These are phyloP conservation scores for Podarcis siculus DNA, from an alignment of 2,797 vertebrate species.

Conservation along the genomic window DNA sequence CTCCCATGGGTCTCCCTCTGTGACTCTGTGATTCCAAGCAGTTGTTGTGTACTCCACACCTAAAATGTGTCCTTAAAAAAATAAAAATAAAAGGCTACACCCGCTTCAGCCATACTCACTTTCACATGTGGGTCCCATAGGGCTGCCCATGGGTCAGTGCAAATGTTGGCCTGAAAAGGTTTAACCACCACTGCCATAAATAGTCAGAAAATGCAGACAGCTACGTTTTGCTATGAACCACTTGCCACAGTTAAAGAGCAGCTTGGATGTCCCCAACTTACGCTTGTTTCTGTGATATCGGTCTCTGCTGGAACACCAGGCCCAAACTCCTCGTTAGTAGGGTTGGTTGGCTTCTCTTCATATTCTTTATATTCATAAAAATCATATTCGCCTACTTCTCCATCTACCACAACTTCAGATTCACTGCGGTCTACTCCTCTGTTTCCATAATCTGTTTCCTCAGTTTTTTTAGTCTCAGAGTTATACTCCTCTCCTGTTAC, in stretches of 20 bases:
- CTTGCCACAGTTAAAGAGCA: not conserved
- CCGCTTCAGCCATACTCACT: no score
- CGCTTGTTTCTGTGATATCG: constrained; percentile 89
- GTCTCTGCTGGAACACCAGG: constrained; percentile 95
- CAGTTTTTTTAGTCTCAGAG: constrained; percentile 82
- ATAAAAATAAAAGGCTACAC: no score
- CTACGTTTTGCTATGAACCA: not conserved
- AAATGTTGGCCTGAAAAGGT: no score
- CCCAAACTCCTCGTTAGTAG: constrained; percentile 90
- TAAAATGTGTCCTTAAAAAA: no score
- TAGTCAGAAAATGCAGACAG: not conserved
- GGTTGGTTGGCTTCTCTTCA: constrained; percentile 82
- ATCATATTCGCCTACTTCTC: constrained; percentile 92
- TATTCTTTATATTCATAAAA: constrained; percentile 91
- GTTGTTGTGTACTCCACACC: no score
- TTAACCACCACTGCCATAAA: not conserved
- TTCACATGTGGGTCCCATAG: no score
- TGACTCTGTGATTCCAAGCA: no score
- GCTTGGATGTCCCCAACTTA: constrained; percentile 83
- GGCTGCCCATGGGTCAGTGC: not conserved
- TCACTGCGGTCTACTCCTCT: constrained; percentile 81
- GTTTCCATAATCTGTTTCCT: constrained; percentile 87
- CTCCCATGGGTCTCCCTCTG: no score
- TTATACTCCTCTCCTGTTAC: constrained; percentile 87
- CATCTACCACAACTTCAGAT: constrained; percentile 83